Percentiles rank a stretch among this genome's conserved stretches.
These are phyloP conservation scores for Seira musarum DNA, from an alignment of 2,888 invertebrate genomes.

Conservation along the genomic window DNA sequence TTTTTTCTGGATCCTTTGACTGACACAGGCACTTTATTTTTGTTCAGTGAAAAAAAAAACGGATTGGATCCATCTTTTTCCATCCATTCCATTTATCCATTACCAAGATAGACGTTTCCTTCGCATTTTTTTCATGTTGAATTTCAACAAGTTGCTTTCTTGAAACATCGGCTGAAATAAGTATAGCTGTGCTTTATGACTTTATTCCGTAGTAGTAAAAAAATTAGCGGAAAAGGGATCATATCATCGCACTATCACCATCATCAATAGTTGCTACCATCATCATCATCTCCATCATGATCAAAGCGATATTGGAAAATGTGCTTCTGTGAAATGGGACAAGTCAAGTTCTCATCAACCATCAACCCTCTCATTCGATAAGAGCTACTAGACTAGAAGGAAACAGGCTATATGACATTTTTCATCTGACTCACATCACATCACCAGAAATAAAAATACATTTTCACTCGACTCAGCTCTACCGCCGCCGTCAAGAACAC, in stretches of 20 bases:
- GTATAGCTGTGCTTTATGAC: background rate
- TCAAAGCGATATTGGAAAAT: conserved; percentile 6
- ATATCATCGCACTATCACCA: background rate
- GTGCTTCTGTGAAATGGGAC: background rate
- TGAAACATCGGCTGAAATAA: background rate
- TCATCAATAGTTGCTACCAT: conserved; percentile 12
- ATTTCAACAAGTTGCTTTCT: conserved; percentile 43
- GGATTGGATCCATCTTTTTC: conserved; percentile 24
- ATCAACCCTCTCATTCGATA: background rate
- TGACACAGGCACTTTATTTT: conserved; percentile 46
- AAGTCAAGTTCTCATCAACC: conserved; percentile 9
- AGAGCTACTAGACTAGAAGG: no score
- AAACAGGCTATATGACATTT: background rate
- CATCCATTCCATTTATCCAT: conserved; percentile 26
- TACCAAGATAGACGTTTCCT: conserved; percentile 10
- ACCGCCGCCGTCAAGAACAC: background rate
- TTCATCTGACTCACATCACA: conserved; percentile 3
- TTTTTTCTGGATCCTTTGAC: conserved; percentile 31
- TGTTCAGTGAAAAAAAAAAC: conserved; percentile 3
- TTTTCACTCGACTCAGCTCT: background rate
- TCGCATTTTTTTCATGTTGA: conserved; percentile 22
- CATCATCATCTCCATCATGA: no score
- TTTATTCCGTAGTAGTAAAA: conserved; percentile 5
- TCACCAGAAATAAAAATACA: conserved; percentile 9
- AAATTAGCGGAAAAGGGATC: conserved; percentile 3